Conservation (phyloP, 2,888 invertebrate species). For the Drosophila paracracens region DNA sequence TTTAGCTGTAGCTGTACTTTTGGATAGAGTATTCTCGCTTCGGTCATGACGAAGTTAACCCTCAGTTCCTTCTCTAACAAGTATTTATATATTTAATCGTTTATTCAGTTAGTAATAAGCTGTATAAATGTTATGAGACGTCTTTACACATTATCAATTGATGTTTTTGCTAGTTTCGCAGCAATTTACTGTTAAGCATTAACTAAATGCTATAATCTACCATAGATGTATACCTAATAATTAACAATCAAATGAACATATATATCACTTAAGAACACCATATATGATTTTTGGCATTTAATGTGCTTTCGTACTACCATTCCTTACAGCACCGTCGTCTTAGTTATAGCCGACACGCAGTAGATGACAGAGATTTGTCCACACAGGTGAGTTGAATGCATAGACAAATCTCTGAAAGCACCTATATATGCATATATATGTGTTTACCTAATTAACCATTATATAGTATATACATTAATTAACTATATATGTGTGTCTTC, state of each 20-base stretch:
- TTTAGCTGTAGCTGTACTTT: neutral
- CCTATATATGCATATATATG: conserved; percentile 7
- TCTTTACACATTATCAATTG: conserved; percentile 56
- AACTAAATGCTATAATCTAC: conserved; percentile 24
- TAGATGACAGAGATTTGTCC: conserved; percentile 94
- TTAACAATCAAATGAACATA: neutral
- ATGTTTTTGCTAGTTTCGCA: conserved; percentile 60
- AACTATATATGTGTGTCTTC: neutral
- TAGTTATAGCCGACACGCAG: conserved; percentile 96
- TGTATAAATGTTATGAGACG: conserved; percentile 70
- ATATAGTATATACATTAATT: neutral
- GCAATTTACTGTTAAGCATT: conserved; percentile 41
- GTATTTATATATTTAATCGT: conserved; percentile 7
- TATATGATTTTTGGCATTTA: conserved; percentile 42
- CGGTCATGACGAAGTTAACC: conserved; percentile 32
- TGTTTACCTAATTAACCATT: neutral
- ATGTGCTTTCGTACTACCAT: conserved; percentile 60
- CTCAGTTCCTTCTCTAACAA: conserved; percentile 9
- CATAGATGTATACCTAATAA: neutral
- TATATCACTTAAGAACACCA: conserved; percentile 41
- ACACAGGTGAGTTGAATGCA: conserved; percentile 87
- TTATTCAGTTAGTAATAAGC: conserved; percentile 42
- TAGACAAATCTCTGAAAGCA: conserved; percentile 67
- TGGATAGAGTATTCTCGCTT: conserved; percentile 40
- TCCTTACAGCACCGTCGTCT: conserved; percentile 92